phyloP scores from a whole-genome alignment of 2,113 vertebrate species.

The Lanius collurio region DNA sequence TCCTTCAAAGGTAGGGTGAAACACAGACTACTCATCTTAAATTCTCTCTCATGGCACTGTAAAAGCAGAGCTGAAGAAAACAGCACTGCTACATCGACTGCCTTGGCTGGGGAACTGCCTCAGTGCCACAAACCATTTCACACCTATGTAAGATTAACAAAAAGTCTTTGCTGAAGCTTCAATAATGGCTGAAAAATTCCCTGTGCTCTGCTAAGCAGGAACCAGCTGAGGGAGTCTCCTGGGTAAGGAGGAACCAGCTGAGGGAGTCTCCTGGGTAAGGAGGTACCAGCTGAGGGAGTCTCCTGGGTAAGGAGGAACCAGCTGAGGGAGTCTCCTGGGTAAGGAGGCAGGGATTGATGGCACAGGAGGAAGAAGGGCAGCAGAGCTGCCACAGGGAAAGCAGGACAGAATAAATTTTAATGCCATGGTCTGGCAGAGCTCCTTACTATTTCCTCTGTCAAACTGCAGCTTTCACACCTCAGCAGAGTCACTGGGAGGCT shows the following conservation, averaged over 20 bases:
- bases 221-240: background rate
- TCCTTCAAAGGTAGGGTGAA: background rate
- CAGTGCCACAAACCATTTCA: background rate
- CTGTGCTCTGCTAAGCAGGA: background rate
- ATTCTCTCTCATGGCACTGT: background rate
- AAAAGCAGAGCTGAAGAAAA: background rate
- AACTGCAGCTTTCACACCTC: background rate
- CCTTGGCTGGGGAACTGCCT: background rate
- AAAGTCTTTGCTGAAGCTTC: background rate
- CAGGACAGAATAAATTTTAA: background rate
- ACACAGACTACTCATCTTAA: background rate
- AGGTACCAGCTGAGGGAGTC: background rate
- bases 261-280: background rate
- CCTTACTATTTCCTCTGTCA: background rate
- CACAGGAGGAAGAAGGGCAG: background rate
- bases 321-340: background rate
- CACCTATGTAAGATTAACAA: background rate
- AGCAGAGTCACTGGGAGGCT: background rate
- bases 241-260: background rate
- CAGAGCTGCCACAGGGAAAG: background rate
- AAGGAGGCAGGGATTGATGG: background rate
- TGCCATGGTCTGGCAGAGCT: background rate
- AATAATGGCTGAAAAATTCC: background rate
- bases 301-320: background rate
- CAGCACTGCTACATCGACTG: fast-evolving